Percentiles rank a stretch among this genome's conserved stretches.
Conservation (phyloP, 2,888 invertebrate genomes). For the Dynastes grantii region DNA sequence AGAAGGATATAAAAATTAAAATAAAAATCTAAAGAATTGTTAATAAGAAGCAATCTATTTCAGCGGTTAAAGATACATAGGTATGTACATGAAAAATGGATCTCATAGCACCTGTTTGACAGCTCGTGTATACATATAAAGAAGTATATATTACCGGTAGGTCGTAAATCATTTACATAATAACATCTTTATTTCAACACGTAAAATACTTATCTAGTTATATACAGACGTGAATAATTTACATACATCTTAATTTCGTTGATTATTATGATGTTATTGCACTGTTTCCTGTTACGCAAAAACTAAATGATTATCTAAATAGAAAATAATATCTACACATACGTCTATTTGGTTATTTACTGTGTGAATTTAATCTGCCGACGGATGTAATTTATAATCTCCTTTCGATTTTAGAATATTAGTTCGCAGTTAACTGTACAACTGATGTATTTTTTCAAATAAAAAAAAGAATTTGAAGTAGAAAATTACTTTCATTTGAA, state of each 20-base stretch:
- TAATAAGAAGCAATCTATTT: too few species aligned
- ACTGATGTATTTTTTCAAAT: too few species aligned
- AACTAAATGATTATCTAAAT: background rate
- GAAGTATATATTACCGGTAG: too few species aligned
- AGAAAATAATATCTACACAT: background rate
- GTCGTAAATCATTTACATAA: background rate
- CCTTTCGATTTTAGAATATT: background rate
- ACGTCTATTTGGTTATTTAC: background rate
- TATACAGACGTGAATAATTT: background rate
- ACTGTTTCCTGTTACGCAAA: conserved; percentile 32
- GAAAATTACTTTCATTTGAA: too few species aligned
- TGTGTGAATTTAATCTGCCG: background rate
- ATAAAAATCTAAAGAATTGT: too few species aligned
- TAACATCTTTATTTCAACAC: background rate
- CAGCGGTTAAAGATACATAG: too few species aligned
- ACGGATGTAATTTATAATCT: background rate
- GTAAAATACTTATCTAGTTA: background rate
- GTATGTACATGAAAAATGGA: background rate
- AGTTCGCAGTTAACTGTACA: background rate
- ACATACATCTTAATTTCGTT: conserved; percentile 6
- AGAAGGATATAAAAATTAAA: too few species aligned
- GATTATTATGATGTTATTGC: background rate
- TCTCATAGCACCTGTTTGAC: background rate
- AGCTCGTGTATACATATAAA: background rate
- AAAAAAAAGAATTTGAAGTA: too few species aligned